Conservation (phyloP, 2,797 vertebrate species). For the Ficedula albicollis region DNA sequence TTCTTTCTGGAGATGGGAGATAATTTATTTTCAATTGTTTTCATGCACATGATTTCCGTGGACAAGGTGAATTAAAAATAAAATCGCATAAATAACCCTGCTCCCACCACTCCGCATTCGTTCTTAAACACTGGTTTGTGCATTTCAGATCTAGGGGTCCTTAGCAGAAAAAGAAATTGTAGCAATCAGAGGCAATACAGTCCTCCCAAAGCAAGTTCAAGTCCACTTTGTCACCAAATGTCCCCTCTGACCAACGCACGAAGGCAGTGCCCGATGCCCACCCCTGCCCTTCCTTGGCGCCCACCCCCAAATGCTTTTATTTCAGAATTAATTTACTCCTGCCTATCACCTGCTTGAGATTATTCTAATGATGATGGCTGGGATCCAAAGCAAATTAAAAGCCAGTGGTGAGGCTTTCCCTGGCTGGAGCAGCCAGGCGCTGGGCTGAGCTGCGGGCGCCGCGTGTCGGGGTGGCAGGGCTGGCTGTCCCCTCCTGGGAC, state of each 20-base stretch:
- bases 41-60: conserved; percentile 44
- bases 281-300: conserved; percentile 2
- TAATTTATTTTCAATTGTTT: conserved; percentile 75
- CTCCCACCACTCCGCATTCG: background rate
- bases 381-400: conserved; percentile 63
- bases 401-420: conserved; percentile 32
- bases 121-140: background rate
- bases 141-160: background rate
- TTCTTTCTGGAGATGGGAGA: conserved; percentile 76
- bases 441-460: background rate
- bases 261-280: background rate
- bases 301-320: background rate
- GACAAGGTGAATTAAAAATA: conserved; percentile 49
- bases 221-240: background rate
- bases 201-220: background rate
- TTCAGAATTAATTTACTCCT: conserved; percentile 70
- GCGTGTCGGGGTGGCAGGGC: background rate
- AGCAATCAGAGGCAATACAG: background rate
- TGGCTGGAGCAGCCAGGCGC: background rate
- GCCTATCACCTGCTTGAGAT: conserved; percentile 69
- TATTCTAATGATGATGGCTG: conserved; percentile 68
- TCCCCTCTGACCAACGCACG: rapidly evolving
- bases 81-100: background rate
- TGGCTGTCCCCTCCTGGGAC: background rate
- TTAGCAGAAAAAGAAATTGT: background rate